Conservation (phyloP, 1,140 invertebrate genomes). For the Scaptomyza pallida region DNA sequence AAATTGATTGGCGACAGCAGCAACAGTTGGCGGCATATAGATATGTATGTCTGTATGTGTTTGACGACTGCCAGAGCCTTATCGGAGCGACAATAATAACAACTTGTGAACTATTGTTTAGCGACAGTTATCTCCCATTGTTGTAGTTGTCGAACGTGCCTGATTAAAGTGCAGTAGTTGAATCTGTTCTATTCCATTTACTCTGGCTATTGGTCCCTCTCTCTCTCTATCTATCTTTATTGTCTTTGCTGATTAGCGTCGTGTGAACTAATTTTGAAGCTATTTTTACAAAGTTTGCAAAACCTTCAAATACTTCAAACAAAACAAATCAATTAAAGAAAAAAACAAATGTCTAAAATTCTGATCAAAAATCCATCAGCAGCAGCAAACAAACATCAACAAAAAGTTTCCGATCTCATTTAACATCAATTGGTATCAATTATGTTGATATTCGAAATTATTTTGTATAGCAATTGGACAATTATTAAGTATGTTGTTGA, state of each 20-base stretch:
- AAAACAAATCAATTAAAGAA: slow-evolving; percentile 55
- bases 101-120: slow-evolving; percentile 20
- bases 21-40: too few species aligned
- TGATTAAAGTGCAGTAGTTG: slow-evolving; percentile 42
- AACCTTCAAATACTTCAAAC: not conserved
- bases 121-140: slow-evolving; percentile 28
- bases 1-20: slow-evolving; percentile 40
- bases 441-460: slow-evolving; percentile 72
- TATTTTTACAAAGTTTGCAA: not conserved
- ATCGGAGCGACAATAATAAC: slow-evolving; percentile 23
- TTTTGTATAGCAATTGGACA: slow-evolving; percentile 61
- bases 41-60: not conserved
- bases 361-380: slow-evolving; percentile 20
- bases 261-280: slow-evolving; percentile 36
- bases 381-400: slow-evolving; percentile 8
- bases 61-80: slow-evolving; percentile 7
- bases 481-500: slow-evolving; percentile 6
- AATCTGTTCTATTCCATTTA: not conserved
- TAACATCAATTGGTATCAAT: slow-evolving; percentile 78
- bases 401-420: slow-evolving; percentile 50
- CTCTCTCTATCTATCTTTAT: slow-evolving; percentile 6
- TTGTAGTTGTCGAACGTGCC: slow-evolving; percentile 5
- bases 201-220: not conserved
- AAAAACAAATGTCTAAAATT: slow-evolving; percentile 13
- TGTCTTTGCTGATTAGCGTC: slow-evolving; percentile 48